phyloP scores from a whole-genome alignment of 2,888 invertebrate genomes.

The Ephialtes manifestator region DNA sequence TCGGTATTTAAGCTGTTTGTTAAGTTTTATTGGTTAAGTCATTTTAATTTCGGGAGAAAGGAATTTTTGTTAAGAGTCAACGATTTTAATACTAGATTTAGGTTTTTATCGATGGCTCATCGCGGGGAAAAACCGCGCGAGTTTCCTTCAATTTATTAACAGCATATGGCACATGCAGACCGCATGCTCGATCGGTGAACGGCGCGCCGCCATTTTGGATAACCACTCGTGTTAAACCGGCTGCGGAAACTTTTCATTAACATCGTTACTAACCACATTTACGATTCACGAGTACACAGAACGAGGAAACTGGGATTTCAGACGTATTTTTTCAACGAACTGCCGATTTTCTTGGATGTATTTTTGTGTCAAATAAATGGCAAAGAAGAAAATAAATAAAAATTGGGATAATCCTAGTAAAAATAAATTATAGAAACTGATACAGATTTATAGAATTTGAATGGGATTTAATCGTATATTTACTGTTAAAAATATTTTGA shows the following conservation, averaged over 20 bases:
- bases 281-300: background rate
- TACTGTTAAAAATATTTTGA: too few relatives aligned
- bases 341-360: background rate
- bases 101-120: background rate
- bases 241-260: constrained; percentile 25
- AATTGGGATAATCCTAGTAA: too few relatives aligned
- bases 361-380: too few relatives aligned
- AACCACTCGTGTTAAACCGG: constrained; percentile 48
- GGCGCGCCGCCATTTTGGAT: constrained; percentile 66
- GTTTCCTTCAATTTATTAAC: constrained; percentile 47
- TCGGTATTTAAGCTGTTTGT: background rate
- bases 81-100: background rate
- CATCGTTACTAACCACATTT: background rate
- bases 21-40: too few relatives aligned
- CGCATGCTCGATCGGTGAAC: constrained; percentile 66
- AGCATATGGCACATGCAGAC: constrained; percentile 71
- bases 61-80: background rate
- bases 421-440: too few relatives aligned
- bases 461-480: too few relatives aligned
- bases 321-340: background rate
- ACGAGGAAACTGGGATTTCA: background rate
- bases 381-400: too few relatives aligned
- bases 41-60: background rate
- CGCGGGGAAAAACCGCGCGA: constrained; percentile 34
- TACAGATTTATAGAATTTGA: too few relatives aligned